Evolutionary conservation across 2,113 vertebrate species (phyloP).

Genomic region (Megalops atlanticus): DNA sequence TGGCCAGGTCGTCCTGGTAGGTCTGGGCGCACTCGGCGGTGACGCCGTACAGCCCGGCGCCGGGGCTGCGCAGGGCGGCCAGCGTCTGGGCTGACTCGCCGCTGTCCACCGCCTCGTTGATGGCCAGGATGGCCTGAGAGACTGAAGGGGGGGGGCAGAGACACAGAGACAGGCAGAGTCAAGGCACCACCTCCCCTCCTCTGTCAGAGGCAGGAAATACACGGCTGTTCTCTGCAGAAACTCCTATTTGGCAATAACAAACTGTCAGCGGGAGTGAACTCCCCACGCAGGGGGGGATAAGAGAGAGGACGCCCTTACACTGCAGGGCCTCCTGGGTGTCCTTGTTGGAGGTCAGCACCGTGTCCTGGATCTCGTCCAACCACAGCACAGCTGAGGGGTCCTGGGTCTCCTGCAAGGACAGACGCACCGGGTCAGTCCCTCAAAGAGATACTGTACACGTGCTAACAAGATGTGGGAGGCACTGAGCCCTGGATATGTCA

Average conservation of each 20-base stretch:
- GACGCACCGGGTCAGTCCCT: not conserved
- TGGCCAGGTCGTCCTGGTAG: constrained; percentile 83
- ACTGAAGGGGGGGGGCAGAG: constrained; percentile 68
- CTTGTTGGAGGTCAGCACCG: constrained; percentile 83
- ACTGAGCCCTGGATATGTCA: no score
- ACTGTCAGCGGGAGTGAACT: not conserved
- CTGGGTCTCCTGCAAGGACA: constrained; percentile 79
- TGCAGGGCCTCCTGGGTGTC: constrained; percentile 85
- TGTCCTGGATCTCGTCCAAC: constrained; percentile 96
- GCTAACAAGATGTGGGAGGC: no score
- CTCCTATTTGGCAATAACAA: not conserved
- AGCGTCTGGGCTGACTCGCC: constrained; percentile 78
- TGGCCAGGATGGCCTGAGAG: constrained; percentile 83
- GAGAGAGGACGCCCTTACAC: constrained; percentile 73
- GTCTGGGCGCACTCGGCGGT: constrained; percentile 86
- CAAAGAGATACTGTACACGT: constrained; percentile 13
- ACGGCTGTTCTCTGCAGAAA: no score
- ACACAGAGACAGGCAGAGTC: not conserved
- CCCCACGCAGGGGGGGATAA: no score
- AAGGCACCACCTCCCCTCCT: not conserved
- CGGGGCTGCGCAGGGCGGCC: constrained; percentile 75
- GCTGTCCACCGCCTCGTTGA: constrained; percentile 86
- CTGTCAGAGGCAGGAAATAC: not conserved
- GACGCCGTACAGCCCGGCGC: constrained; percentile 88
- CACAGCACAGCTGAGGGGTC: constrained; percentile 95